phyloP scores from a whole-genome alignment of 2,797 vertebrate species.

The Austrolebias charrua region DNA sequence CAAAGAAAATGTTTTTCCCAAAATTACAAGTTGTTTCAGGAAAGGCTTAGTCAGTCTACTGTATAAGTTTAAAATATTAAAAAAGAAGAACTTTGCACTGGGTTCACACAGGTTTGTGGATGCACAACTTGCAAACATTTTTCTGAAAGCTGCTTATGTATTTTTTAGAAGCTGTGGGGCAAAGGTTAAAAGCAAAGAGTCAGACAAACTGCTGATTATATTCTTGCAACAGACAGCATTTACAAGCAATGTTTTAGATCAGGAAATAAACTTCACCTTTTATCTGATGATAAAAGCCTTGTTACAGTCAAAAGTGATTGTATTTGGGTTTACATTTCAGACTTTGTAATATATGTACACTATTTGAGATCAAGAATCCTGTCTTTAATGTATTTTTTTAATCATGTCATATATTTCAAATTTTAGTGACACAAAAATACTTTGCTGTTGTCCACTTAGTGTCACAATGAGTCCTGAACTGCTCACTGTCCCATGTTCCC shows the following conservation, averaged over 20 bases:
- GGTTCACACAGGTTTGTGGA: no score
- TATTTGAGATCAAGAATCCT: neutral
- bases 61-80: no score
- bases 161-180: neutral
- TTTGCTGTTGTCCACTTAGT: constrained; percentile 34
- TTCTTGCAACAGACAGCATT: constrained; percentile 42
- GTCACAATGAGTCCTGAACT: constrained; percentile 54
- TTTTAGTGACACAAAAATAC: constrained; percentile 19
- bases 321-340: neutral
- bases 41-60: no score
- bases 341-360: neutral
- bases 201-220: constrained; percentile 40
- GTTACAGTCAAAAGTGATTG: constrained; percentile 12
- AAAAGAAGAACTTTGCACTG: no score
- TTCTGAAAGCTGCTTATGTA: neutral
- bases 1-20: no score
- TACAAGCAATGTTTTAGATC: constrained; percentile 49
- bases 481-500: constrained; percentile 35
- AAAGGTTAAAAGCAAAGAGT: neutral
- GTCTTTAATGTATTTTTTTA: constrained; percentile 26
- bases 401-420: constrained; percentile 2
- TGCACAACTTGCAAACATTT: no score
- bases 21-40: no score
- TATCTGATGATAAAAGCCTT: constrained; percentile 16
- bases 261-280: constrained; percentile 27